Conservation (phyloP, 1,140 invertebrate species). For the Drosophila nigromelanica region DNA sequence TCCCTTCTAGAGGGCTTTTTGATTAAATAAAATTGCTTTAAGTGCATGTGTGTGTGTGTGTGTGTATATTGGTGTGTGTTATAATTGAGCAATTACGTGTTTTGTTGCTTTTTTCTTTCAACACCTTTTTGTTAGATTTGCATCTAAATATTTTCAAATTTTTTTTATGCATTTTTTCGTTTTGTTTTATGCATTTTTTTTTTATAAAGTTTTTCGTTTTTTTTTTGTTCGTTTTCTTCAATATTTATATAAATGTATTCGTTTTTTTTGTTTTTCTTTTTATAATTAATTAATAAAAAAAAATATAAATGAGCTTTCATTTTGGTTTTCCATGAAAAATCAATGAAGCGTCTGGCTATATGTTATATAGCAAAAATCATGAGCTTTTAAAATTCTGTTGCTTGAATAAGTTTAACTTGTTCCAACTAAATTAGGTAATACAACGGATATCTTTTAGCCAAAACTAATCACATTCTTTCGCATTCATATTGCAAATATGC, state of each 20-base stretch:
- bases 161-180: conserved; percentile 58
- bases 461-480: conserved; percentile 68
- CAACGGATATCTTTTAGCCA: conserved; percentile 57
- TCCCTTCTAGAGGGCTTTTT: conserved; percentile 33
- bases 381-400: conserved; percentile 38
- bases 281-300: conserved; percentile 33
- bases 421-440: conserved; percentile 68
- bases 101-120: conserved; percentile 21
- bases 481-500: conserved; percentile 42
- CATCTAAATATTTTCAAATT: conserved; percentile 56
- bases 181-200: conserved; percentile 60
- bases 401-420: conserved; percentile 68
- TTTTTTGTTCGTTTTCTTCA: conserved; percentile 55
- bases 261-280: conserved; percentile 54
- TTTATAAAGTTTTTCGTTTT: conserved; percentile 51
- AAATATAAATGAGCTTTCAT: conserved; percentile 52
- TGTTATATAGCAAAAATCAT: conserved; percentile 38
- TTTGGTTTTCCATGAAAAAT: conserved; percentile 73
- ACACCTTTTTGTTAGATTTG: conserved; percentile 58
- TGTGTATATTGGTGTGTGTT: conserved; percentile 19
- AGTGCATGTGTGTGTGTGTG: conserved; percentile 19
- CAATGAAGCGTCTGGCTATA: conserved; percentile 69
- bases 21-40: conserved; percentile 61
- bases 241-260: conserved; percentile 44
- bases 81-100: conserved; percentile 36